Evolutionary conservation across 1,140 invertebrate genomes (phyloP), one percentile per base, ranked within the genome.

Genomic region (Zaprionus gabonicus): DNA sequence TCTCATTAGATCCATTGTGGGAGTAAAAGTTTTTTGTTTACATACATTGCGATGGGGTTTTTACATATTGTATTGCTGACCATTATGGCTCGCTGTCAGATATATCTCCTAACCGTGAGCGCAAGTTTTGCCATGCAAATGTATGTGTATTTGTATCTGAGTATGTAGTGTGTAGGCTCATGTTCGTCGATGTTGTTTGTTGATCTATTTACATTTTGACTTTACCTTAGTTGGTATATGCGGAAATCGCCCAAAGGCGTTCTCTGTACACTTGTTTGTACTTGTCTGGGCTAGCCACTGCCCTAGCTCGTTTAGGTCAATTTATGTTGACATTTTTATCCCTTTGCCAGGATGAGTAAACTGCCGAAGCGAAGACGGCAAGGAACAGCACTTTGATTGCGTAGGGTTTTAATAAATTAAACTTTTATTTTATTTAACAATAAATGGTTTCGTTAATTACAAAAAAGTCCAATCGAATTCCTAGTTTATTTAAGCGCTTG

Each of bases 361-460:
- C 23, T 58, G 56, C 27, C 17, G 27, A 44, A n/a, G 6, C 5
- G 6, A n/a, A 15, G 41, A 2, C 2, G 31, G 9, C 31, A 17
- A 46, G n/a, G 41, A 15, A 71, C 68, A 68, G 57, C 17, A 31
- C 4, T 31, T 23, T 23, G 15, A 27, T 28, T 38, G 4, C 6
- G 34, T 23, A 58, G 15, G 49, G 65, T 84, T 83, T 88, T 81
- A 90, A 88, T 88, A 88, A 88, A 85, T 88, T 85, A 85, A 84
- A 84, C 67, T 82, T 81, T 84, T 66, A 59, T 84, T 88, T 81
- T 82, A 90, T 85, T 90, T 76, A 88, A 88, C 85, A 81, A 90
- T 77, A 80, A 84, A 46, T 70, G 34, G 81, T 76, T 76, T 80
- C 78, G 85, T 88, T 88, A 88, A 88, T 88, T 75, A 90, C 85